Evolutionary conservation across 2,888 invertebrate species (phyloP).

Genomic region (Drosophila neotestacea): DNA sequence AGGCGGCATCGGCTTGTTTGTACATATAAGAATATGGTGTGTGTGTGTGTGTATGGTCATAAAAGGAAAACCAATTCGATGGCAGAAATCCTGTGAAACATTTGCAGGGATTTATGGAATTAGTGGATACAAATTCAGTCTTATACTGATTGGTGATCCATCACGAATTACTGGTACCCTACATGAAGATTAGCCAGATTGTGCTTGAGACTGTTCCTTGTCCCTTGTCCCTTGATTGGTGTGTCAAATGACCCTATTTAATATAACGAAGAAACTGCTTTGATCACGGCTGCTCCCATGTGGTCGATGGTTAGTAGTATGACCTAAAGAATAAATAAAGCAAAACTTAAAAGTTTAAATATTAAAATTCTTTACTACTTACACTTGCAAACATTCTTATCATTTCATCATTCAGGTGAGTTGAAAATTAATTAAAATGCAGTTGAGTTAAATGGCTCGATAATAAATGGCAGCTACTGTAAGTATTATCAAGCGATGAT

Average conservation of each 20-base stretch:
- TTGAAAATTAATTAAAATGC: conserved; percentile 25
- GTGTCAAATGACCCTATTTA: neutral
- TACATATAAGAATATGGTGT: conserved; percentile 28
- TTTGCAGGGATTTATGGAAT: conserved; percentile 74
- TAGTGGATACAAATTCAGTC: conserved; percentile 55
- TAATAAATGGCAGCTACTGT: conserved; percentile 57
- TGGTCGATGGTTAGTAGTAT: neutral
- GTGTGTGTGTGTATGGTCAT: conserved; percentile 40
- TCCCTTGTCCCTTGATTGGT: neutral
- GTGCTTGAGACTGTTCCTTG: neutral
- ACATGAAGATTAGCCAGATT: conserved; percentile 27
- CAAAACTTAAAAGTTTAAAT: neutral
- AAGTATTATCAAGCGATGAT: conserved; percentile 56
- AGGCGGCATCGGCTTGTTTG: conserved; percentile 31
- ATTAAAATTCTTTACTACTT: conserved; percentile 30
- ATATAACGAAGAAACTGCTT: neutral
- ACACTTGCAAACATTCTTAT: conserved; percentile 14
- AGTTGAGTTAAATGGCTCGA: conserved; percentile 24
- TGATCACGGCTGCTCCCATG: neutral
- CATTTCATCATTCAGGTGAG: conserved; percentile 73
- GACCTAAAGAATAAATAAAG: neutral
- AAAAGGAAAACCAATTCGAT: conserved; percentile 61
- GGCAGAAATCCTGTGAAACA: conserved; percentile 66
- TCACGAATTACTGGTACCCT: conserved; percentile 25
- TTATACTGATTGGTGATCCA: conserved; percentile 27